Conservation (phyloP, 1,140 invertebrate genomes). For the Zaprionus ghesquierei region DNA sequence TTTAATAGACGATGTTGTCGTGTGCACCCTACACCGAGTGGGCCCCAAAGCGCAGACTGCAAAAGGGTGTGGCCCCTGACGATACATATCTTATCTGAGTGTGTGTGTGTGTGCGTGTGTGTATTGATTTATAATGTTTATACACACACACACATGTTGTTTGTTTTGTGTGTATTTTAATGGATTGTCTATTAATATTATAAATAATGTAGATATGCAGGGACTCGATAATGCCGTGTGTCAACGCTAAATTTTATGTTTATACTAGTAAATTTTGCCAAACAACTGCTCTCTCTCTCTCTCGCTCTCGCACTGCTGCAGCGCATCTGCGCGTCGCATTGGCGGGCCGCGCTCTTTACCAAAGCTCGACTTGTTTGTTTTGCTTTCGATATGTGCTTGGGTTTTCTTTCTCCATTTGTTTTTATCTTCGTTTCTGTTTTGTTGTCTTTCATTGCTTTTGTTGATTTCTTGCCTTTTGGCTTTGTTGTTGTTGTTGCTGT, state of each 20-base stretch:
- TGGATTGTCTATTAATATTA: not conserved
- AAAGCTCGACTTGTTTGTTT: not conserved
- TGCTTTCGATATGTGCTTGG: not conserved
- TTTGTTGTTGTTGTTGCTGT: not conserved
- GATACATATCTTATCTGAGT: not conserved
- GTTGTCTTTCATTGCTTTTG: constrained; percentile 3
- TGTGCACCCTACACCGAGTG: constrained; percentile 23
- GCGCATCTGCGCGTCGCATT: not conserved
- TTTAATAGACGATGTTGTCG: constrained; percentile 38
- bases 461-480: constrained; percentile 1
- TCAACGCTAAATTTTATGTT: no score
- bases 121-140: not conserved
- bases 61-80: constrained; percentile 9
- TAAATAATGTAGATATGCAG: not conserved
- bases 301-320: not conserved
- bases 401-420: not conserved
- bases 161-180: not conserved
- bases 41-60: constrained; percentile 3
- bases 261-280: no score
- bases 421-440: constrained; percentile 8
- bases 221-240: no score
- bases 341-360: not conserved
- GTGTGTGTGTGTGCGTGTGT: not conserved
- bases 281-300: no score
- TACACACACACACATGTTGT: not conserved